Base-by-base conservation (phyloP, 1,140 invertebrate genomes). In the Harlomillsia oculata region DNA sequence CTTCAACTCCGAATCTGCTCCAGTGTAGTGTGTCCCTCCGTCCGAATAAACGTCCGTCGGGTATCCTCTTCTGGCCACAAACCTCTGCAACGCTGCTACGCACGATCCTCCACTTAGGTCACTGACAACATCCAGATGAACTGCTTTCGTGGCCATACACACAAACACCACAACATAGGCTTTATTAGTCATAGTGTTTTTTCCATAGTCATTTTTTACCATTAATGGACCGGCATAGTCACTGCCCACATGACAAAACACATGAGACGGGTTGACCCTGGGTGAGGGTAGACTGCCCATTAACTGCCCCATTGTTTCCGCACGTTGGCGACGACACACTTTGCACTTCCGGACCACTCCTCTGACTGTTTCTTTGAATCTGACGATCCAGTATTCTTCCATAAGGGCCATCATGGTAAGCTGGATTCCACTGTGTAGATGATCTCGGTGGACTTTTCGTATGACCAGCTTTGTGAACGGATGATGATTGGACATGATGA, bases 201-300 rank as follows among this genome's bases (percentile, higher is more conserved):
- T 59, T 20, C 53, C 50, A 5, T 9, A 2, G 13, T 3, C 21
- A n/a, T 55, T 53, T 63, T 67, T 72, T 6, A 72, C 60, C 0
- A 59, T 16, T 25, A 76, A 69, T 1, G 72, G 73, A 0, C 73
- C 73, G 8, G 68, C 68, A 49, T 68, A 73, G 53, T 75, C 73
- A 1, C 72, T 57, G 6, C 72, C 74, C n/a, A 57, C 51, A 23
- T 64, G 53, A 32, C 52, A 16, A 58, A 75, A 73, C 5, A 68
- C 46, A 18, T 55, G 40, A 6, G 62, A 21, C 11, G 65, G 54
- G 20, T 18, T 63, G 0, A 74, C 63, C 34, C 70, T 23, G 25
- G 59, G 32, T 23, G 11, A 20, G 3, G 70, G 69, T 1, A 72
- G 49, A 36, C 68, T 36, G 6, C 59, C 70, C 70, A 73, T 73